A percentile compares a stretch with the other conserved stretches of the same genome.
These are phyloP conservation scores for Streptopelia turtur DNA, from an alignment of 2,797 vertebrate species.

Conservation along the genomic window DNA sequence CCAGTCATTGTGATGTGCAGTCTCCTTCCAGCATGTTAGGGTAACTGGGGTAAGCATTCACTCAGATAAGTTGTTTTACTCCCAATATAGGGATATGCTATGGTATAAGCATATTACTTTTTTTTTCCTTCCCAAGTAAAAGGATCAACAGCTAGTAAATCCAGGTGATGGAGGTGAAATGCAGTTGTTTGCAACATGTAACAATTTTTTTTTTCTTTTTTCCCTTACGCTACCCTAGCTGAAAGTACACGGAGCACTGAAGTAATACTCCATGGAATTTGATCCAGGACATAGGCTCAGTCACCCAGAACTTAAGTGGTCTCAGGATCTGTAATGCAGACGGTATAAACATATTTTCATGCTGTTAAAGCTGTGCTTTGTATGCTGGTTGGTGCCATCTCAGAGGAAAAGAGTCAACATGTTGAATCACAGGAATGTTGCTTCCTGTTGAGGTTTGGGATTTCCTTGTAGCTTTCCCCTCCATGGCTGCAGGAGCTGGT, in stretches of 20 bases:
- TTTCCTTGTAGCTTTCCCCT: slow-evolving; percentile 40
- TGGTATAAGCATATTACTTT: background rate
- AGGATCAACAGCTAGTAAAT: background rate
- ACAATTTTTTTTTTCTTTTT: background rate
- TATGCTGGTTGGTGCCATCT: background rate
- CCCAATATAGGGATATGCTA: background rate
- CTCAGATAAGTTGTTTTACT: background rate
- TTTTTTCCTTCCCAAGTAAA: background rate
- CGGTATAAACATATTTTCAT: background rate
- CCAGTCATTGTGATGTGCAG: background rate
- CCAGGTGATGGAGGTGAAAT: background rate
- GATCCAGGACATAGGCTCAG: background rate
- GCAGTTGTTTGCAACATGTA: background rate
- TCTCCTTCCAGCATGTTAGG: background rate
- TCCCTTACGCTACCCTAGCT: background rate
- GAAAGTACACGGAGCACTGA: background rate
- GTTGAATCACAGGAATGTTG: slow-evolving; percentile 9
- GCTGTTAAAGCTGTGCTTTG: background rate
- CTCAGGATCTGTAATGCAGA: background rate
- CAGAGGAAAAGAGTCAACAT: background rate
- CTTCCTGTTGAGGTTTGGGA: slow-evolving; percentile 51
- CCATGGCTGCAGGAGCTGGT: background rate
- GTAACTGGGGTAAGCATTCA: background rate
- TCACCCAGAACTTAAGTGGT: background rate
- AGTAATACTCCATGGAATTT: background rate